Evolutionary conservation across 2,888 invertebrate species (phyloP).

Genomic region (Megastigmus dorsalis): DNA sequence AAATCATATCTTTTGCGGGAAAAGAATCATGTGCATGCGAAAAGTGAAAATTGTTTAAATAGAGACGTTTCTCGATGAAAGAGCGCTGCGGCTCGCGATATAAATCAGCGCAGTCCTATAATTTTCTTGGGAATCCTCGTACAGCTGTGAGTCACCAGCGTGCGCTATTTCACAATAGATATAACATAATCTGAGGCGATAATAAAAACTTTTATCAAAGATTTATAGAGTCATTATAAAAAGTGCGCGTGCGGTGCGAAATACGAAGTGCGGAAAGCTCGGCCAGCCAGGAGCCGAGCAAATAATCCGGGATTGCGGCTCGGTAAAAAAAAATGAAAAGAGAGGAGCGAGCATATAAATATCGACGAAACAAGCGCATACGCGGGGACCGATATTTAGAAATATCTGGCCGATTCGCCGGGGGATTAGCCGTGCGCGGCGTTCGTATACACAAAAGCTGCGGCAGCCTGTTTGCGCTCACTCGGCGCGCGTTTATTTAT

Average conservation of each 20-base stretch:
- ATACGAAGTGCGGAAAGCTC: conserved; percentile 26
- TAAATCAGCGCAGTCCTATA: conserved; percentile 8
- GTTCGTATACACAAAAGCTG: no score
- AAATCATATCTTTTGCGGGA: no score
- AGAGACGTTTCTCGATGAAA: background rate
- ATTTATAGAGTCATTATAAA: conserved; percentile 42
- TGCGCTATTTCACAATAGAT: conserved; percentile 30
- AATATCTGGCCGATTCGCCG: conserved; percentile 43
- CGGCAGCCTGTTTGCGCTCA: background rate
- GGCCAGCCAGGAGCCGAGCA: background rate
- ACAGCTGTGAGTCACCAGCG: no score
- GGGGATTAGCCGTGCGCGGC: conserved; percentile 30
- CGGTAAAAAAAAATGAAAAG: background rate
- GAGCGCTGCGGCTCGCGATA: background rate
- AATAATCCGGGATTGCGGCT: conserved; percentile 42
- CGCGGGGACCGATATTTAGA: conserved; percentile 33
- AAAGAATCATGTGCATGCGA: no score
- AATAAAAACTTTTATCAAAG: conserved; percentile 43
- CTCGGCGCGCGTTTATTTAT: conserved; percentile 29
- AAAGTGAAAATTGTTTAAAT: no score
- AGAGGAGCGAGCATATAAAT: conserved; percentile 6
- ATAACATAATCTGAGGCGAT: conserved; percentile 22
- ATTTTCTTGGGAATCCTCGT: background rate
- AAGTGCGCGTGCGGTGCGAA: conserved; percentile 13
- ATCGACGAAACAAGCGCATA: conserved; percentile 37